phyloP scores from a whole-genome alignment of 2,888 invertebrate genomes.

The Prosopocoilus inquinatus region DNA sequence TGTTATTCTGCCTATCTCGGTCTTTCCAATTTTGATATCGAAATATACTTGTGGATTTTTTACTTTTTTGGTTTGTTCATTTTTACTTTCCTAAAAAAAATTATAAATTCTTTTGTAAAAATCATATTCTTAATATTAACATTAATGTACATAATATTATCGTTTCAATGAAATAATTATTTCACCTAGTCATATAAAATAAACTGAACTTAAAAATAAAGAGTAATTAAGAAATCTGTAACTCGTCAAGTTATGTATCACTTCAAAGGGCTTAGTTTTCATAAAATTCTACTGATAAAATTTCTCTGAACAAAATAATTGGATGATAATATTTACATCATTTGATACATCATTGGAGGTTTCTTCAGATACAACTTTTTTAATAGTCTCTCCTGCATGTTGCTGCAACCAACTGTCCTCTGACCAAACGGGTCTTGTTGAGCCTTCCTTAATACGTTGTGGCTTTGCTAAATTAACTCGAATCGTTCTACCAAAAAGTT shows the following conservation, averaged over 20 bases:
- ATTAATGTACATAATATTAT: too few relatives aligned
- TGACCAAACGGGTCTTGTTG: constrained; percentile 94
- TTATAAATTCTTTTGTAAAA: too few relatives aligned
- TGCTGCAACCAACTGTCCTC: constrained; percentile 98
- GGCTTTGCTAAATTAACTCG: constrained; percentile 97
- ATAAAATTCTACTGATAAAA: neutral
- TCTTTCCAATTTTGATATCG: constrained; percentile 89
- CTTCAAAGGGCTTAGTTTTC: neutral
- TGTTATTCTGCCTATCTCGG: constrained; percentile 83
- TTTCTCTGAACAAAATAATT: neutral
- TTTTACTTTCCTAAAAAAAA: constrained; percentile 23
- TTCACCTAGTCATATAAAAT: too few relatives aligned
- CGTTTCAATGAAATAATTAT: too few relatives aligned
- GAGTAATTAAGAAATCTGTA: neutral
- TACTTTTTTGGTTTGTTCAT: constrained; percentile 49
- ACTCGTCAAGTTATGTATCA: neutral
- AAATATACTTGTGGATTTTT: constrained; percentile 93
- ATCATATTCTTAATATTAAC: too few relatives aligned
- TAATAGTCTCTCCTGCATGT: constrained; percentile 88
- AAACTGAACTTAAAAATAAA: too few relatives aligned
- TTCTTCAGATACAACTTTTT: constrained; percentile 49
- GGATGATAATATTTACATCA: constrained; percentile 10
- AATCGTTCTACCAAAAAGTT: constrained; percentile 94
- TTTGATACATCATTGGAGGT: constrained; percentile 16
- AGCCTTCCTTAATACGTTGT: constrained; percentile 93